Evolutionary conservation across 2,797 vertebrate genomes (phyloP).

Genomic region (Megaceryle alcyon): DNA sequence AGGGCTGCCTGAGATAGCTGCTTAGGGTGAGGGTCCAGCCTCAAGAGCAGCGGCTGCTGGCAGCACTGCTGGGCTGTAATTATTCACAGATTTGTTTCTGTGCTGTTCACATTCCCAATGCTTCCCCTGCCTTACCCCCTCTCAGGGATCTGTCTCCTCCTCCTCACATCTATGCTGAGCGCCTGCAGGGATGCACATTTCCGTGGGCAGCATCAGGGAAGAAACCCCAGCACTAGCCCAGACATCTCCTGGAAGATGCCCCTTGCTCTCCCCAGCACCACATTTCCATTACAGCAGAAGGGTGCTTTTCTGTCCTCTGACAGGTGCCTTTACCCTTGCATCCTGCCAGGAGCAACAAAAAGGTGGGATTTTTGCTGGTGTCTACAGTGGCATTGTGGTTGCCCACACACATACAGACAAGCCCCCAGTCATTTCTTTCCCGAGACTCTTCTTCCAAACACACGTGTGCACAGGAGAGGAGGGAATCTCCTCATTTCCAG

Average conservation of each 20-base stretch:
- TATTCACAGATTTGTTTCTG: slow-evolving; percentile 19
- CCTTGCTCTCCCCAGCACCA: background rate
- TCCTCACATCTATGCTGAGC: background rate
- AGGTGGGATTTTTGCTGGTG: background rate
- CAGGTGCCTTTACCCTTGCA: background rate
- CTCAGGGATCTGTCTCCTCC: background rate
- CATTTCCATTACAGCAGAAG: background rate
- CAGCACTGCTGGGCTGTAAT: background rate
- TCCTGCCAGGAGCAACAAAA: background rate
- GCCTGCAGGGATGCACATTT: background rate
- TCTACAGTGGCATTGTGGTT: background rate
- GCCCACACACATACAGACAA: background rate
- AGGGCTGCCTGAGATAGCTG: background rate
- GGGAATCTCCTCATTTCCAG: background rate
- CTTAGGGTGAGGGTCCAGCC: background rate
- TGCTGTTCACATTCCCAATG: background rate
- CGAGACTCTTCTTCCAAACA: background rate
- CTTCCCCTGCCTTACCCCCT: background rate
- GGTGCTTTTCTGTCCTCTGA: background rate
- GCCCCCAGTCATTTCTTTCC: fast-evolving
- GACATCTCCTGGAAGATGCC: background rate
- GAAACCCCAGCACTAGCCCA: background rate
- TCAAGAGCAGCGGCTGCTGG: background rate
- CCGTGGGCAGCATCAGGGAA: background rate
- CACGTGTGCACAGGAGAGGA: background rate